Conservation (phyloP, 1,140 invertebrate genomes). For the Cepaea nemoralis region DNA sequence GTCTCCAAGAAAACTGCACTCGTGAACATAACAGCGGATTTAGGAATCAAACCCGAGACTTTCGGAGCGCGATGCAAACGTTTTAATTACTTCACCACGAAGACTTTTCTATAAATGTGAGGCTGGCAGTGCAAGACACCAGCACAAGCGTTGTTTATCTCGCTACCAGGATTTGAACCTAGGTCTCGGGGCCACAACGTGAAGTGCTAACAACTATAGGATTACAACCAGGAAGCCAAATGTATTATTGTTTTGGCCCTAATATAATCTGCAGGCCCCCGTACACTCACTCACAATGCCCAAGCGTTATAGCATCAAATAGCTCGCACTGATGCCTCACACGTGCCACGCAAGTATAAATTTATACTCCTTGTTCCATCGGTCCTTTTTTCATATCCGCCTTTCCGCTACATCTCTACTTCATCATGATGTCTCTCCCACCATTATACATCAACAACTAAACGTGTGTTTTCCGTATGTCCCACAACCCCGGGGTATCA, state of each 20-base stretch:
- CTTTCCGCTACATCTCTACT: not conserved
- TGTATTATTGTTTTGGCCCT: too few species aligned
- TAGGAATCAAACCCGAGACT: too few species aligned
- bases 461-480: not conserved
- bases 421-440: not conserved
- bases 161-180: not conserved
- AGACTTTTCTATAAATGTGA: too few species aligned
- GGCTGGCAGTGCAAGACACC: too few species aligned
- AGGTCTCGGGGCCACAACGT: not conserved
- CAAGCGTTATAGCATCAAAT: not conserved
- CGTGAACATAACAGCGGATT: too few species aligned
- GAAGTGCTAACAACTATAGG: too few species aligned
- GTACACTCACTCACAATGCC: not conserved
- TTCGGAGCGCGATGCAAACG: too few species aligned
- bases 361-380: not conserved
- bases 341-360: constrained; percentile 6
- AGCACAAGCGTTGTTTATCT: too few species aligned
- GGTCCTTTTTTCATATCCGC: not conserved
- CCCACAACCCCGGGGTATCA: not conserved
- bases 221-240: too few species aligned
- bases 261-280: too few species aligned
- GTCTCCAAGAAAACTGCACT: too few species aligned
- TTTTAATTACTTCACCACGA: too few species aligned
- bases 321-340: not conserved
- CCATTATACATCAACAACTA: not conserved